Evolutionary conservation across 2,888 invertebrate species (phyloP).

Genomic region (Cataglyphis cursor): DNA sequence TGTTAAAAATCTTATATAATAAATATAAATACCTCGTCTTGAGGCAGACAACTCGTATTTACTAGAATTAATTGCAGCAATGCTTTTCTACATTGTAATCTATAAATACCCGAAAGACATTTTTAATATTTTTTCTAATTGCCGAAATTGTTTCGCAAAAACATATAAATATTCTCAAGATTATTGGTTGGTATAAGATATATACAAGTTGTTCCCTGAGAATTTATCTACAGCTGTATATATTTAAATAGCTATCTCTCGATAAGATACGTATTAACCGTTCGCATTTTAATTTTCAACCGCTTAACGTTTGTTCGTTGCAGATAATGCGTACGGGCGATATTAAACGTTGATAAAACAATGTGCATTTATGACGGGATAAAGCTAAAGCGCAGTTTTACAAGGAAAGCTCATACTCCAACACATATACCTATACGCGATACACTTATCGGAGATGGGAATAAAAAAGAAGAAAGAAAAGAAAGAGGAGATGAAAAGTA

Average conservation of each 20-base stretch:
- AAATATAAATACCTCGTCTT: slow-evolving; percentile 2
- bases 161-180: not conserved
- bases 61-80: slow-evolving; percentile 9
- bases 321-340: not conserved
- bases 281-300: slow-evolving; percentile 36
- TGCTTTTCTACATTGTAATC: not conserved
- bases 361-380: slow-evolving; percentile 32
- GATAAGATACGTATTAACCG: not conserved
- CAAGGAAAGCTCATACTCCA: slow-evolving; percentile 40
- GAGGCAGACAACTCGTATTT: not conserved
- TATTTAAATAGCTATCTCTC: not conserved
- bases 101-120: not conserved
- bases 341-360: slow-evolving; percentile 39
- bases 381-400: slow-evolving; percentile 29
- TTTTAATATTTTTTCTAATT: not conserved
- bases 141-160: slow-evolving; percentile 5
- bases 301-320: slow-evolving; percentile 13
- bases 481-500: not conserved
- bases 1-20: slow-evolving; percentile 23
- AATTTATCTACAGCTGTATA: not conserved
- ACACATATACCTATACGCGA: not conserved
- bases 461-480: not conserved
- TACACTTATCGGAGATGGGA: not conserved
- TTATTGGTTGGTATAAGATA: not conserved
- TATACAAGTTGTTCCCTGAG: no score